phyloP scores from a whole-genome alignment of 1,140 invertebrate genomes.

The Frieseomelitta varia region DNA sequence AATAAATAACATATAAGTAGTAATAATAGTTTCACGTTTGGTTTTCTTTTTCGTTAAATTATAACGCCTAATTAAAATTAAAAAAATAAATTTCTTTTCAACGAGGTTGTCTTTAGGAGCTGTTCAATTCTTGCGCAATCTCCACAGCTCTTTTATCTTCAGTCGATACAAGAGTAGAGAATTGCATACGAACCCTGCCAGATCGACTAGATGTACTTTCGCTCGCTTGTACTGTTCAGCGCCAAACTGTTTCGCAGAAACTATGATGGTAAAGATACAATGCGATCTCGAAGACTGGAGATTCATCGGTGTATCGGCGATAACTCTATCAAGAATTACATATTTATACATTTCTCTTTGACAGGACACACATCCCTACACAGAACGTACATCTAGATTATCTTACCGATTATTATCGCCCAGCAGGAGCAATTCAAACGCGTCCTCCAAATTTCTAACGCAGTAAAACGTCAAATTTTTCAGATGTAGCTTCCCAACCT shows the following conservation, averaged over 20 bases:
- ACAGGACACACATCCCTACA: background rate
- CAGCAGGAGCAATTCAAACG: slow-evolving; percentile 84
- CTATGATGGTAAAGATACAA: slow-evolving; percentile 86
- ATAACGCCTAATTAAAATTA: background rate
- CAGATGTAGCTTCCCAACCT: slow-evolving; percentile 84
- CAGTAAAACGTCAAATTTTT: slow-evolving; percentile 84
- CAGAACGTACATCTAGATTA: background rate
- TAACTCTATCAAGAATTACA: slow-evolving; percentile 78
- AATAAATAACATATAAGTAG: too few species aligned
- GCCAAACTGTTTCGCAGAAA: slow-evolving; percentile 81
- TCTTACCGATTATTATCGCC: slow-evolving; percentile 84
- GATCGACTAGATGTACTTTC: slow-evolving; percentile 86
- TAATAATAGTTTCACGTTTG: too few species aligned
- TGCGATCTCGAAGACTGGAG: slow-evolving; percentile 86
- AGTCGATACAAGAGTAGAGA: background rate
- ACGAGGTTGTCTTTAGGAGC: background rate
- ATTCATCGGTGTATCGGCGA: slow-evolving; percentile 87
- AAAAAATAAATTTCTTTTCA: too few species aligned
- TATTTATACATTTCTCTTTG: background rate
- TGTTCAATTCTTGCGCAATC: too few species aligned
- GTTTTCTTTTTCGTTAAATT: background rate
- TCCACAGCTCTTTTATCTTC: background rate
- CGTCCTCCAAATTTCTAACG: slow-evolving; percentile 84
- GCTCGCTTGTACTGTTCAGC: slow-evolving; percentile 82
- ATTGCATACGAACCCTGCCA: slow-evolving; percentile 84